These are phyloP conservation scores for Drosophila lutescens DNA, from an alignment of 2,888 invertebrate species.

Conservation along the genomic window DNA sequence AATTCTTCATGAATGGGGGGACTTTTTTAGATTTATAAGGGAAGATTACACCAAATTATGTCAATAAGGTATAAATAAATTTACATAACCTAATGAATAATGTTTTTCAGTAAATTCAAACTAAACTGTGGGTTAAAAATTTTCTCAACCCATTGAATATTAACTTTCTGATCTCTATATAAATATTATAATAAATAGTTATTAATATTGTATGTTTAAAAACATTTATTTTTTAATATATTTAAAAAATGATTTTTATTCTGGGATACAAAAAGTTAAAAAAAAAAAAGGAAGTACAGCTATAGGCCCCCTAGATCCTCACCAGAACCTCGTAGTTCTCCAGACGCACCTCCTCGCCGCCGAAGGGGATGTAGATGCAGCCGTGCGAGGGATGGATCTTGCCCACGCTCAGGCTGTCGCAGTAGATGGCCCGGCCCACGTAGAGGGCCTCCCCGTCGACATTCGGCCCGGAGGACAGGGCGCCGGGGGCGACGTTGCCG, in stretches of 20 bases:
- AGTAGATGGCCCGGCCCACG: conserved; percentile 88
- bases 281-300: background rate
- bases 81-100: no score
- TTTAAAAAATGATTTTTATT: no score
- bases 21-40: background rate
- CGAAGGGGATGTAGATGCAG: conserved; percentile 85
- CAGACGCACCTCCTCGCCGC: conserved; percentile 85
- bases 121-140: no score
- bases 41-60: background rate
- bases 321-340: conserved; percentile 89
- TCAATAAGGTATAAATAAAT: background rate
- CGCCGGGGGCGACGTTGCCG: conserved; percentile 88
- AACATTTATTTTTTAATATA: no score
- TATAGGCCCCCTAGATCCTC: background rate
- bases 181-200: no score
- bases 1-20: background rate
- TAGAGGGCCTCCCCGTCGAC: conserved; percentile 88
- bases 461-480: conserved; percentile 88
- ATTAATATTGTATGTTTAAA: no score
- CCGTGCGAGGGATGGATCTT: conserved; percentile 87
- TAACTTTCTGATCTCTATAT: no score
- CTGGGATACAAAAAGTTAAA: background rate
- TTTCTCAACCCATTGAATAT: no score
- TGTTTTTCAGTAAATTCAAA: no score
- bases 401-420: conserved; percentile 89